phyloP scores from a whole-genome alignment of 1,140 invertebrate species.

The Drosophila ambigua region DNA sequence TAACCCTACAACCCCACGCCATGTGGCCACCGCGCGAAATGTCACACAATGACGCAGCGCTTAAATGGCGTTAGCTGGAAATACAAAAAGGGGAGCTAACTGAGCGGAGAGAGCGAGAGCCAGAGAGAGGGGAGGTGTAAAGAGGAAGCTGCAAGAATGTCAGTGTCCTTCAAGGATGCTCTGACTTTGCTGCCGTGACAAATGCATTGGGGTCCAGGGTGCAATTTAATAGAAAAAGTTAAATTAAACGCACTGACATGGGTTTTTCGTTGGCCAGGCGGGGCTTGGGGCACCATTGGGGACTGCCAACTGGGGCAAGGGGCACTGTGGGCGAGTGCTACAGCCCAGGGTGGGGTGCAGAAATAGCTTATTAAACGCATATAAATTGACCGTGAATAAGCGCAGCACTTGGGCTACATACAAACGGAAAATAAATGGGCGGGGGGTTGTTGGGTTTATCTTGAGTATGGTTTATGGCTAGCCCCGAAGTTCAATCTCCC shows the following conservation, averaged over 20 bases:
- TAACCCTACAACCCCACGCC: background rate
- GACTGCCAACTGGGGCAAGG: too few species aligned
- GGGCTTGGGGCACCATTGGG: too few species aligned
- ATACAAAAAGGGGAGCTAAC: conserved; percentile 15
- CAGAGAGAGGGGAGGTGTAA: background rate
- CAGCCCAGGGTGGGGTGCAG: background rate
- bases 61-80: conserved; percentile 60
- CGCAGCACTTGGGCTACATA: too few species aligned
- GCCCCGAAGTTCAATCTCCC: too few species aligned
- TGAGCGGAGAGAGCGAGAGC: background rate
- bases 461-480: too few species aligned
- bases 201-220: conserved; percentile 61
- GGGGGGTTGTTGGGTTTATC: too few species aligned
- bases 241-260: conserved; percentile 72
- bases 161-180: conserved; percentile 67
- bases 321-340: background rate
- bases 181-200: conserved; percentile 55
- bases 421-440: too few species aligned
- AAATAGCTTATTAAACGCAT: too few species aligned
- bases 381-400: too few species aligned
- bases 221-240: conserved; percentile 80
- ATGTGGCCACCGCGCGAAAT: conserved; percentile 58
- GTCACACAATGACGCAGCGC: conserved; percentile 74
- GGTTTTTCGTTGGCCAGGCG: background rate
- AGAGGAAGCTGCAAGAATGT: conserved; percentile 22